These are phyloP conservation scores for Omphaloscelis lunosa DNA, from an alignment of 2,888 invertebrate genomes.

Conservation along the genomic window DNA sequence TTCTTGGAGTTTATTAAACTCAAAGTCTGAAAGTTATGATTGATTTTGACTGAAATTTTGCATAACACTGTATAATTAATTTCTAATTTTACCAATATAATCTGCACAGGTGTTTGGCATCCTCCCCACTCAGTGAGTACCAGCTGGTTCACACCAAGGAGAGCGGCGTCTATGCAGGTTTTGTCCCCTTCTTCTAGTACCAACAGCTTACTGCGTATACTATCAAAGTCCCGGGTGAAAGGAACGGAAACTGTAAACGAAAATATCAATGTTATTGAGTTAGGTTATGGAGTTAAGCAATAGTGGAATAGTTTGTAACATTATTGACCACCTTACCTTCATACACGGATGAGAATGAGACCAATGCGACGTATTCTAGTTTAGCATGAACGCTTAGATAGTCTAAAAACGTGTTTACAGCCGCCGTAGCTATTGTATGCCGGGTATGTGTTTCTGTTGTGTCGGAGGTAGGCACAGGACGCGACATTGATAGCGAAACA, in stretches of 20 bases:
- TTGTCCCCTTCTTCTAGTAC: constrained; percentile 96
- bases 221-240: constrained; percentile 97
- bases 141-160: constrained; percentile 94
- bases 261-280: constrained; percentile 13
- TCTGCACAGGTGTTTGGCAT: constrained; percentile 95
- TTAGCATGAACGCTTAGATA: constrained; percentile 84
- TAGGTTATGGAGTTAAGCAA: background rate
- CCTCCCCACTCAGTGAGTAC: constrained; percentile 98
- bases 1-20: background rate
- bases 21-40: background rate
- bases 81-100: constrained; percentile 80
- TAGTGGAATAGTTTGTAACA: background rate
- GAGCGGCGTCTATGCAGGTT: constrained; percentile 95
- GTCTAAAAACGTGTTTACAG: constrained; percentile 86
- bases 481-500: constrained; percentile 87
- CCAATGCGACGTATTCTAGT: constrained; percentile 85
- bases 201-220: constrained; percentile 93
- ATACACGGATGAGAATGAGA: constrained; percentile 84
- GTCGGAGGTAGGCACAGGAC: constrained; percentile 83
- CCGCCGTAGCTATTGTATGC: constrained; percentile 81
- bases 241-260: constrained; percentile 92
- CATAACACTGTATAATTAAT: background rate
- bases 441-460: constrained; percentile 83
- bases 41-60: background rate
- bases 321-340: constrained; percentile 78